Percentiles rank a stretch among this genome's conserved stretches.
These are phyloP conservation scores for Syndactyla subalaris DNA, from an alignment of 2,797 vertebrate species.

Conservation along the genomic window DNA sequence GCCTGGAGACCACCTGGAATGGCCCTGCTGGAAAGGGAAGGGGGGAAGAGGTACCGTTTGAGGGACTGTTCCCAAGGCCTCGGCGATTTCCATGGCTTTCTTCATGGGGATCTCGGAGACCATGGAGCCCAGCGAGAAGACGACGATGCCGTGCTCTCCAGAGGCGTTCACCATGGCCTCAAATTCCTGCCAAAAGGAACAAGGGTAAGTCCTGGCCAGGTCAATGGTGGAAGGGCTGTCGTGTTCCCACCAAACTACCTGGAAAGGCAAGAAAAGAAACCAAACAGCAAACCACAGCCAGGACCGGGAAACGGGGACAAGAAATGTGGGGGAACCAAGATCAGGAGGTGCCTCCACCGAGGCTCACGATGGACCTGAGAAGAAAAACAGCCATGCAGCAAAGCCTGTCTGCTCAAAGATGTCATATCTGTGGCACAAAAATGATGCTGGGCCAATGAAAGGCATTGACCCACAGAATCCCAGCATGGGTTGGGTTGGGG, in stretches of 20 bases:
- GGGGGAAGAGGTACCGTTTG: constrained; percentile 83
- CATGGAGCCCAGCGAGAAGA: constrained; percentile 91
- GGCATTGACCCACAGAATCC: neutral
- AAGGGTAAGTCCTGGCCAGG: neutral
- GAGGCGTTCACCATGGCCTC: constrained; percentile 87
- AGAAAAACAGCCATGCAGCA: neutral
- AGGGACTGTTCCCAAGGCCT: constrained; percentile 88
- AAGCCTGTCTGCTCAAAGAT: neutral
- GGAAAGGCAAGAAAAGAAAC: neutral
- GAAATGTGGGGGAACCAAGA: neutral
- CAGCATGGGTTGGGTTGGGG: neutral
- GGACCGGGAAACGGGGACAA: neutral
- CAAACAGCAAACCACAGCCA: neutral
- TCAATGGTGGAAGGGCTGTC: neutral
- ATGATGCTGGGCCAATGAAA: neutral
- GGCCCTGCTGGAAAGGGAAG: neutral
- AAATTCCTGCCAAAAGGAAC: constrained; percentile 81
- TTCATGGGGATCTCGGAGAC: constrained; percentile 85
- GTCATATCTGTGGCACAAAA: neutral
- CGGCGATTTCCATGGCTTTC: constrained; percentile 81
- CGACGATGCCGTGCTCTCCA: constrained; percentile 88
- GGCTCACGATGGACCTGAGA: neutral
- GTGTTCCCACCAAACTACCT: neutral
- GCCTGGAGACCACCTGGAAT: neutral
- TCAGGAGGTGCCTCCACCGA: accelerated